Conservation (phyloP, 2,113 vertebrate species). For the Phodopus roborovskii region DNA sequence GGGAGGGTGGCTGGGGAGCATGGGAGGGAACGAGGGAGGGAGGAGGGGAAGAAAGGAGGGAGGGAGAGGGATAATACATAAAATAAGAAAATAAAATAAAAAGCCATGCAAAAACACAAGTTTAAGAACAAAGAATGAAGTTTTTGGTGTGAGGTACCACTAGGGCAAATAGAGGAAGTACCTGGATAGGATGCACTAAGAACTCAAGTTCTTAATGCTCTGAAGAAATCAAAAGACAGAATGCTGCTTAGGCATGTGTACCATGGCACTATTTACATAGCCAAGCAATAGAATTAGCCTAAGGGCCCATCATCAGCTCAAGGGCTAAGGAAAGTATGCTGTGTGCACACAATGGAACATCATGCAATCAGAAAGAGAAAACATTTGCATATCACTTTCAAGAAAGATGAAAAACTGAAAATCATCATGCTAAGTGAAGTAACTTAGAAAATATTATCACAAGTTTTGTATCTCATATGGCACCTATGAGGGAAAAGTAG, state of each 20-base stretch:
- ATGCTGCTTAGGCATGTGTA: background rate
- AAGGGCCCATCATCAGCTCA: background rate
- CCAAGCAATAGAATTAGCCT: background rate
- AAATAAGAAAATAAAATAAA: too few species aligned
- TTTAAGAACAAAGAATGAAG: background rate
- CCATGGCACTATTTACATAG: background rate
- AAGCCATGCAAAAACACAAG: background rate
- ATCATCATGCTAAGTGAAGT: background rate
- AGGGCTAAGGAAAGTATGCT: background rate
- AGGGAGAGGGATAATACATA: too few species aligned
- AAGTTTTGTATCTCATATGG: background rate
- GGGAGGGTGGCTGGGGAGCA: too few species aligned
- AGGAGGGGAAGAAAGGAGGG: too few species aligned
- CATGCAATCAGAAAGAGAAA: background rate
- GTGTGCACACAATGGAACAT: background rate
- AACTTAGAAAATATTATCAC: background rate
- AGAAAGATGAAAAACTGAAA: background rate
- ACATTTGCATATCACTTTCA: background rate
- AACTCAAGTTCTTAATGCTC: background rate
- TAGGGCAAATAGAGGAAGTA: background rate
- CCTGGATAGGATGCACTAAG: background rate
- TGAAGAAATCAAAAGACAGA: background rate
- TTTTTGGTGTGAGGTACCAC: background rate
- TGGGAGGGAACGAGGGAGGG: too few species aligned
- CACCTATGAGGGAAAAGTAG: background rate